Base-by-base conservation (phyloP, 2,888 invertebrate species). In the Drosophila greeni region DNA sequence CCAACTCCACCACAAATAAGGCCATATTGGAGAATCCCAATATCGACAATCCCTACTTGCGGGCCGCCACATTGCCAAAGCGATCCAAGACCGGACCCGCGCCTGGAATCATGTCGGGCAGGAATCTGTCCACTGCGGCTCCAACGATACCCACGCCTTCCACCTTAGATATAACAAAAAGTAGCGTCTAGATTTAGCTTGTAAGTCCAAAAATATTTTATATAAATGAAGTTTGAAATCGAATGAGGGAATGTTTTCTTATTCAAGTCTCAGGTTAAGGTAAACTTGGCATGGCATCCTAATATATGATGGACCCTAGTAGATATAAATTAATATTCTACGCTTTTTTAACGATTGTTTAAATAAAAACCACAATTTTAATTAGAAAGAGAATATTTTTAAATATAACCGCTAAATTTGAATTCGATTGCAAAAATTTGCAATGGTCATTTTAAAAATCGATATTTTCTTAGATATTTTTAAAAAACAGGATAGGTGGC, bases 31-130 rank as follows among this genome's bases (percentile, higher is more conserved):
- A 89, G 34, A 89, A 89, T 82, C 88, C 89, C 18, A 92, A 91
- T 14, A 93, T 94, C 72, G 94, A 95, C 86, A 95, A 95, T 90
- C 94, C 94, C 0, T 95, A 94, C 86, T 89, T 95, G 23, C 88
- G 92, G 23, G 88, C 89, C 3, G 89, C 89, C 0, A 89, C 88
- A 5, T 57, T 89, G 47, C 88, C 89, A 0, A 89, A 89, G 73
- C 87, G 88, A 29, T 67, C 82, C 14, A 88, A 87, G 16, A 20
- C 12, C 5, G 59, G 67, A 6, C 60, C 71, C 5, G n/a, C 66
- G 0, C 12, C 72, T 0, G 57, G 61, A 3, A 53, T 61, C 5
- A 18, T 74, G 47, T 16, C 72, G 0, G 42, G 47, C 9, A 56
- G 74, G 2, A 64, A 42, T 39, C 14, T 51, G 31, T 9, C 34